Evolutionary conservation across 53 echinoderm and acorn worm species (phyloP).

Genomic region (Zoroaster sp.): DNA sequence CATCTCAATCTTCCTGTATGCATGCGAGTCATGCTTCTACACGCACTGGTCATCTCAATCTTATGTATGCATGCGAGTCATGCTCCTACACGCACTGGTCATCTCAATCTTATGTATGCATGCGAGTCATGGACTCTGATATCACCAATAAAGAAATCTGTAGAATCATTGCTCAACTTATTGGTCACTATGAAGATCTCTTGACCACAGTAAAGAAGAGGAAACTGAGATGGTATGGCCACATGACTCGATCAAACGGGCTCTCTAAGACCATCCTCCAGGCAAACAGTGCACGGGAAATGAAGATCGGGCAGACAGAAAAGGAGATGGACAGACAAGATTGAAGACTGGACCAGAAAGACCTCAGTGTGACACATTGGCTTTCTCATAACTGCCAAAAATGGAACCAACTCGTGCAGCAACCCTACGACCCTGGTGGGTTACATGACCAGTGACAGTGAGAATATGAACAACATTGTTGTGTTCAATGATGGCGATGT

Average conservation of each 20-base stretch:
- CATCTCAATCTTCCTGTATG: no score
- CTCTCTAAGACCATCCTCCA: conserved; percentile 22
- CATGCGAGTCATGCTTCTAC: no score
- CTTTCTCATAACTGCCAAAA: background rate
- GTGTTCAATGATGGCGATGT: no score
- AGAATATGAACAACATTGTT: no score
- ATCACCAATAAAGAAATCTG: background rate
- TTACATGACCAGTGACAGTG: no score
- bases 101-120: conserved; percentile 13
- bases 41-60: no score
- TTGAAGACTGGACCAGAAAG: conserved; percentile 1
- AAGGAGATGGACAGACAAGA: background rate
- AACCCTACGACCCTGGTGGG: no score
- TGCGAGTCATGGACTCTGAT: conserved; percentile 32
- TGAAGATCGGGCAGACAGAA: conserved; percentile 12
- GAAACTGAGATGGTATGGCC: conserved; percentile 44
- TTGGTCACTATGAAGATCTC: conserved; percentile 21
- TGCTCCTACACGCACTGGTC: no score
- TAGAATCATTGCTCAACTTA: background rate
- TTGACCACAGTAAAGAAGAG: background rate
- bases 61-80: no score
- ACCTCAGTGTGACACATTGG: background rate
- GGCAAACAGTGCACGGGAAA: conserved; percentile 1
- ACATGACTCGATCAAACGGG: background rate
- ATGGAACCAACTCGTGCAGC: background rate